phyloP scores from a whole-genome alignment of 2,113 vertebrate species.

The Aegotheles bennettii region DNA sequence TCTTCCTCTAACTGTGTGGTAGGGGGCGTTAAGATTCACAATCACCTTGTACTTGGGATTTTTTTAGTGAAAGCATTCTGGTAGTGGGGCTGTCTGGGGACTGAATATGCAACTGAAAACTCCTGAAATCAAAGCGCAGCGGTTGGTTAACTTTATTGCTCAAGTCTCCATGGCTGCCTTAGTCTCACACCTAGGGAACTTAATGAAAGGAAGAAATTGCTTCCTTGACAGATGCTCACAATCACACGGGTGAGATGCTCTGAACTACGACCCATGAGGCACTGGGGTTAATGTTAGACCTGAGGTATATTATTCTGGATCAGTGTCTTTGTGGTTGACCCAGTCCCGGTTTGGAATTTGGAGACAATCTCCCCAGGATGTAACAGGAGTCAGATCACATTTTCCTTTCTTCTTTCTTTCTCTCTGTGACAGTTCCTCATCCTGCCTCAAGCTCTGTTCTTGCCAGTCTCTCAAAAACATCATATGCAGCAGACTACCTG shows the following conservation, averaged over 20 bases:
- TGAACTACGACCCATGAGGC: neutral
- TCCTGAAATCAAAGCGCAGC: neutral
- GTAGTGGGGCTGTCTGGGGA: neutral
- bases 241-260: neutral
- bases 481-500: constrained; percentile 37
- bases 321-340: neutral
- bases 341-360: neutral
- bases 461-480: constrained; percentile 18
- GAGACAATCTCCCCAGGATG: neutral
- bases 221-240: constrained; percentile 2
- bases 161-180: neutral
- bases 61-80: neutral
- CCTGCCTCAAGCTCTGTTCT: constrained; percentile 35
- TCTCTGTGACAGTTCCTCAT: constrained; percentile 4
- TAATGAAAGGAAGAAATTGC: neutral
- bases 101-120: neutral
- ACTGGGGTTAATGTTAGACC: neutral
- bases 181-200: neutral
- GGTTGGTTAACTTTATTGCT: neutral
- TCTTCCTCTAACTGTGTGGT: neutral
- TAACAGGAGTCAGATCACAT: constrained; percentile 1
- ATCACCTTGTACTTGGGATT: neutral
- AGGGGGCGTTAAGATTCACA: neutral
- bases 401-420: constrained; percentile 19
- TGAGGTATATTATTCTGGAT: neutral